A percentile compares a stretch with the other conserved stretches of the same genome.
phyloP scores from a whole-genome alignment of 1,140 invertebrate genomes.

The Belonocnema kinseyi region DNA sequence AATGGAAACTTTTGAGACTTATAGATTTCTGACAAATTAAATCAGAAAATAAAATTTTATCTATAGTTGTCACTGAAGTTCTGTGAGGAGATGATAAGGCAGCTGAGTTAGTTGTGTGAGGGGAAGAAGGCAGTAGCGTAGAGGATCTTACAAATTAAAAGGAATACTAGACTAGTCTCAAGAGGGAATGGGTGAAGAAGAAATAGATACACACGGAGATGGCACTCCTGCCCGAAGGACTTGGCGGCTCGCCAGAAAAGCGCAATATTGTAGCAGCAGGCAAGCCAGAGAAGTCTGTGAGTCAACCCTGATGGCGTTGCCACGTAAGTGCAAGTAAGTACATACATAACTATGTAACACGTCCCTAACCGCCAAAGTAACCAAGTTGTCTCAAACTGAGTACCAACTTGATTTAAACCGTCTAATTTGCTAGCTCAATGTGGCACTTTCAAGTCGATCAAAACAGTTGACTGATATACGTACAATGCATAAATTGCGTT shows the following conservation, averaged over 20 bases:
- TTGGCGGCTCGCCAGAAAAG: constrained; percentile 60
- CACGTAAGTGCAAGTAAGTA: constrained; percentile 37
- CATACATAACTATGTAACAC: constrained; percentile 30
- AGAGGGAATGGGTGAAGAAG: constrained; percentile 41
- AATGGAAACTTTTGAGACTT: constrained; percentile 50
- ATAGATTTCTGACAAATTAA: constrained; percentile 30
- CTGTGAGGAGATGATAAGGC: constrained; percentile 37
- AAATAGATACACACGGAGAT: constrained; percentile 48
- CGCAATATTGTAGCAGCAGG: constrained; percentile 63
- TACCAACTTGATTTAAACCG: too few species aligned
- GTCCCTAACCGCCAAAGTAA: constrained; percentile 13
- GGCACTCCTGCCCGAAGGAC: constrained; percentile 46
- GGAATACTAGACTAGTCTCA: constrained; percentile 47
- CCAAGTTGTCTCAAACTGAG: too few species aligned
- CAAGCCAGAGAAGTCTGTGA: constrained; percentile 52
- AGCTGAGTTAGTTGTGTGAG: constrained; percentile 27
- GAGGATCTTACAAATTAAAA: constrained; percentile 55
- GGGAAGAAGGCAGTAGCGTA: constrained; percentile 35
- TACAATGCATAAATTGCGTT: too few species aligned
- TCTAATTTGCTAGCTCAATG: too few species aligned
- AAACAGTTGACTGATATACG: too few species aligned
- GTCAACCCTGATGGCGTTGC: constrained; percentile 54
- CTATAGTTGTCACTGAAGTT: constrained; percentile 40
- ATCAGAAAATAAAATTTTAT: constrained; percentile 35
- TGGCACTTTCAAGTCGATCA: too few species aligned